Evolutionary conservation across 2,888 invertebrate genomes (phyloP), one percentile per base, ranked within the genome.

Genomic region (Idaea biselata): DNA sequence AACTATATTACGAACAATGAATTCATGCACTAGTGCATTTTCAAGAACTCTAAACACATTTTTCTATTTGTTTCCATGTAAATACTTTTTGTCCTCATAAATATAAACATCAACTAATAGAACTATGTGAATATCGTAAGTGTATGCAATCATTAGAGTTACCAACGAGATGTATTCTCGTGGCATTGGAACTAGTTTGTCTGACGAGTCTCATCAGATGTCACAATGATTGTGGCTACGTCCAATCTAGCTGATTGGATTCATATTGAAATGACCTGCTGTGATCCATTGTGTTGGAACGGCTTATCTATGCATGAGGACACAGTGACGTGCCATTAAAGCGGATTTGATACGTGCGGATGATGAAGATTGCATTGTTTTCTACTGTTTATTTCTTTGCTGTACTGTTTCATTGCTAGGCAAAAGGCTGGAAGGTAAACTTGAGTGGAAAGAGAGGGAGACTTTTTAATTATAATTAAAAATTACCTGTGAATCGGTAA

Each of bases 241-340:
- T 86, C 80, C 84, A 86, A 25, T 88, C 86, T 81, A 67, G 74
- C 78, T 85, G 86, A 89, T 90, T 88, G 88, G 84, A 79, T 85
- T 82, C 81, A 83, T 82, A 86, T 87, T 85, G 86, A 81, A 86
- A 80, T 79, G 79, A 80, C 79, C 79, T 70, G 73, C 71, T 75
- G 77, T 44, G 44, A 44, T 44, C 44, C 74, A 77, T 80, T 83
- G 83, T 81, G 70, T 69, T 73, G 72, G 70, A 65, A 66, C 62
- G 67, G 76, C 73, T 79, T 80, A 80, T 80, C 78, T 79, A 74
- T 71, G 69, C 69, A 71, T 64, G 67, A 73, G 77, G 71, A 63
- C 70, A 76, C 75, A 77, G 72, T 69, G 73, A 70, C 71, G 74
- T 78, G 74, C 78, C 71, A 81, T 82, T 79, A 78, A 72, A 75